Base-by-base conservation (phyloP, 2,113 vertebrate species). In the Forbesichthys agassizii region DNA sequence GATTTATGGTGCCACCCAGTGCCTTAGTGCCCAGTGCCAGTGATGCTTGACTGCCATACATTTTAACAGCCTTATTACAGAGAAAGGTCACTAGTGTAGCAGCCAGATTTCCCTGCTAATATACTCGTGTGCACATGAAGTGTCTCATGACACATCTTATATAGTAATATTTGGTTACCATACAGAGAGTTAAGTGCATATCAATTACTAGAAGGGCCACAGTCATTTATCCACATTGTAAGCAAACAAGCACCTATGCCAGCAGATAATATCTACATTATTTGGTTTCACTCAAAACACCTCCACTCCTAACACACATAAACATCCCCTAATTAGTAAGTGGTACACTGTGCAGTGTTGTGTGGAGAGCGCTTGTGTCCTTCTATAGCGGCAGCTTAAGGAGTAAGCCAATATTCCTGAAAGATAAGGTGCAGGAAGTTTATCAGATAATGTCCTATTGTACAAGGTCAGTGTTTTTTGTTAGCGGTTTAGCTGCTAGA, bases 11-110 rank as follows among this genome's bases (percentile, higher is more conserved):
- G 5, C 20, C 5, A 5, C 33, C 33, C 67, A 10, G 48, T 16
- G 16, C 33, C 56, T 27, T 49, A 53, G n/a, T n/a, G n/a, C n/a
- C n/a, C n/a, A n/a, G n/a, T n/a, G n/a, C n/a, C 64, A 66, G 60
- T 7, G 63, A 62, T 16, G 62, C 59, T 16, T 33, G 73, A 66
- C 33, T 9, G 53, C 61, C 27, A 10, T 64, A 61, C 69, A 82
- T 77, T 69, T 80, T 62, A 78, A 86, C 71, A n/a, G 76, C 61
- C 66, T 82, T 4, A 82, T 90, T 70, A 80, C 66, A 80, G 46
- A 53, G 48, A 85, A 91, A 92, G 86, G 88, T 91, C 90, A 84
- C 42, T 3, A 27, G 27, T 27, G 27, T 3, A 0, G n/a, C 47
- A 14, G 48, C 33, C 16, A 42, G 53, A 64, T 27, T 48, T 60